A percentile compares a stretch with the other conserved stretches of the same genome.
Evolutionary conservation across 2,797 vertebrate genomes (phyloP).

Genomic region (Diplodus sargus): DNA sequence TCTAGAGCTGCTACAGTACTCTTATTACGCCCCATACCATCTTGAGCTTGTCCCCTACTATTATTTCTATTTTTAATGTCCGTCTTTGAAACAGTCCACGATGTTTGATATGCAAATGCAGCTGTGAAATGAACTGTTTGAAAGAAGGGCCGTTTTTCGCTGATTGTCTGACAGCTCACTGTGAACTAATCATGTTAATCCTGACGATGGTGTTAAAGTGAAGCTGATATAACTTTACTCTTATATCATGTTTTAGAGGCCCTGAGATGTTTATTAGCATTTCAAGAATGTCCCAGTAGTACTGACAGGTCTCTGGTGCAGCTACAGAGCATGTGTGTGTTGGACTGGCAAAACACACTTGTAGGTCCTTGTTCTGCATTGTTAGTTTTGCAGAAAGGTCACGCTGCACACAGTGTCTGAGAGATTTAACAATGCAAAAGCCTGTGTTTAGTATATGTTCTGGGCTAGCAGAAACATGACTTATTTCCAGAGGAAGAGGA

Average conservation of each 20-base stretch:
- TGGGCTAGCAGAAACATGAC: too few relatives aligned
- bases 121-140: background rate
- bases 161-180: background rate
- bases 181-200: background rate
- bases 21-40: background rate
- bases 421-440: too few relatives aligned
- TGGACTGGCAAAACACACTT: background rate
- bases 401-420: too few relatives aligned
- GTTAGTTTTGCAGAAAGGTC: too few relatives aligned
- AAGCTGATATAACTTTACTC: background rate
- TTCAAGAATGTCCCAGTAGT: background rate
- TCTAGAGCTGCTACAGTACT: background rate
- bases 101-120: conserved; percentile 9
- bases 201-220: background rate
- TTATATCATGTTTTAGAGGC: background rate
- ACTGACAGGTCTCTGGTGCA: background rate
- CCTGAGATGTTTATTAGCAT: background rate
- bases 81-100: background rate
- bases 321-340: background rate
- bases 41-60: background rate
- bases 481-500: too few relatives aligned
- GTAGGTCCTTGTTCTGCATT: too few relatives aligned
- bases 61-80: background rate
- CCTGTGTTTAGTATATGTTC: too few relatives aligned
- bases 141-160: background rate